A percentile compares a stretch with the other conserved stretches of the same genome.
phyloP scores from a whole-genome alignment of 2,797 vertebrate species.

The Naso thynnoides region DNA sequence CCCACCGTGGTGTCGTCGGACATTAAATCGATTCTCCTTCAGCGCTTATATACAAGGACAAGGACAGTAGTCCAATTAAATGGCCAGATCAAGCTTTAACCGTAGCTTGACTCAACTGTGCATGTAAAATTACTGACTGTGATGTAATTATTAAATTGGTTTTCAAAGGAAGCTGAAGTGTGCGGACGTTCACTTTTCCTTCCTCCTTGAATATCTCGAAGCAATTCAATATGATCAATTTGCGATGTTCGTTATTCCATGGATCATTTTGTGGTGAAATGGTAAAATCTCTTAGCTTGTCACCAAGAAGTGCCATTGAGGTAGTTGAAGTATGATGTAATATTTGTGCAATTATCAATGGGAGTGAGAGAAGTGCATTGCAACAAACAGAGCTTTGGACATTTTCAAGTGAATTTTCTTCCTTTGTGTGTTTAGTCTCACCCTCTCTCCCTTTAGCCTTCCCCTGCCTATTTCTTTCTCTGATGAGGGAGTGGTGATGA shows the following conservation, averaged over 20 bases:
- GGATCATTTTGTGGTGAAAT: neutral
- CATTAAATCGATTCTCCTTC: no score
- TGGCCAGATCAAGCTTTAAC: no score
- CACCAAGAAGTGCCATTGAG: neutral
- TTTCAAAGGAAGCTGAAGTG: no score
- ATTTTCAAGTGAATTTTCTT: neutral
- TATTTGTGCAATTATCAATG: neutral
- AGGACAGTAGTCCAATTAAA: no score
- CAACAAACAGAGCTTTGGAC: neutral
- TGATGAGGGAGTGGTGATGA: conserved; percentile 70
- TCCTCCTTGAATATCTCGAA: no score
- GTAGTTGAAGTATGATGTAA: neutral
- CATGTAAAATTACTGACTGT: no score
- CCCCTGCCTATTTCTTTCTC: conserved; percentile 60
- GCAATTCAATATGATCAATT: neutral
- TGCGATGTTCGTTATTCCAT: neutral
- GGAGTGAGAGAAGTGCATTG: neutral
- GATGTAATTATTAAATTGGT: no score
- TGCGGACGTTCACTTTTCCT: no score
- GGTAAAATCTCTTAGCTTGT: neutral
- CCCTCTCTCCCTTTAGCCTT: conserved; percentile 10
- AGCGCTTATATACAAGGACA: no score
- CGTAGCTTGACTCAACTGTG: no score
- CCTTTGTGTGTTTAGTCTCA: neutral
- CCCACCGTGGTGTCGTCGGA: no score